Base-by-base conservation (phyloP, 2,888 invertebrate genomes). In the Trichogramma dendrolimi region DNA sequence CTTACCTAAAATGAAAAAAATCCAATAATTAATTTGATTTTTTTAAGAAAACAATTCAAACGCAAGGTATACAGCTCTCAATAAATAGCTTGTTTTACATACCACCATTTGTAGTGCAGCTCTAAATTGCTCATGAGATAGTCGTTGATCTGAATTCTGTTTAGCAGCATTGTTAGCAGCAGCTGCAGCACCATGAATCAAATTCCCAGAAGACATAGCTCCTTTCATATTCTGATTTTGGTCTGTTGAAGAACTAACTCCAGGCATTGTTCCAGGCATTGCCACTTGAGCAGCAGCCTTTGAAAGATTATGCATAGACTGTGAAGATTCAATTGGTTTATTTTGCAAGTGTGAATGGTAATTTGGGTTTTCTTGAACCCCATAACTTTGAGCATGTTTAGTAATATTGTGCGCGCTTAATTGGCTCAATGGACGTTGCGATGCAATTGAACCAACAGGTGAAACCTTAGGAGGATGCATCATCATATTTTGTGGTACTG, bases 51-150 rank as follows among this genome's bases (percentile, higher is more conserved):
- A 27, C 27, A 27, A 27, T 27, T 27, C 27, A 27, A 27, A 27
- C 3, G 39, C 14, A 6, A 38, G 39, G 40, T 52, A 42, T 55
- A 11, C 1, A 27, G 1, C 27, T 27, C 27, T 55, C 38, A n/a
- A 4, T 11, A 43, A 27, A 55, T 57, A 27, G 27, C 27, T 51
- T 42, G 44, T 39, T 56, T 55, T 67, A 71, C 75, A 65, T 10
- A 99, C 99, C 44, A 99, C 97, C 87, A 96, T 91, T 77, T 96
- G 94, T 40, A 99, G 83, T 27, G 96, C 95, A 27, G 94, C 92
- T 65, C 95, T 87, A 79, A 96, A 96, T 88, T 95, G 96, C 83
- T 96, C 96, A 80, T 96, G 96, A 7, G 96, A 96, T 58, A 96
- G 83, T 70, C 95, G 84, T 75, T 93, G 88, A 77, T 93, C 93